Base-by-base conservation (phyloP, 2,113 vertebrate species). In the Acanthochromis polyacanthus region DNA sequence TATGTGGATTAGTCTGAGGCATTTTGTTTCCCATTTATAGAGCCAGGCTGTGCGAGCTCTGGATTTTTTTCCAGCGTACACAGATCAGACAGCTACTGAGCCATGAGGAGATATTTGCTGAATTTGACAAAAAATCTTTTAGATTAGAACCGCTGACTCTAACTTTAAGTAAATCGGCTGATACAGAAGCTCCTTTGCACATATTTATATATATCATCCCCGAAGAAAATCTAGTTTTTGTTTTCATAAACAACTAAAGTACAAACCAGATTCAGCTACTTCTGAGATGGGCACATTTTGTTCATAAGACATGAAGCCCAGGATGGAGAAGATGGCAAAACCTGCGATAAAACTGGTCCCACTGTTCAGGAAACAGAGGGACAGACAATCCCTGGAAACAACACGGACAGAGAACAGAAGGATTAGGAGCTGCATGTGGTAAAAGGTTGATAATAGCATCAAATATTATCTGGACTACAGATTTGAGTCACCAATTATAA, bases 301-400 rank as follows among this genome's bases (percentile, higher is more conserved):
- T 78, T 99, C 98, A 30, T 92, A 92, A 0, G 98, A 96, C 98
- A 99, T 99, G 85, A 99, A 99, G 53, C 98, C 98, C 92, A 99
- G 93, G 88, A 99, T 97, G 71, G 98, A 99, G 91, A 99, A 99
- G 90, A 99, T 99, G 66, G 98, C 98, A 75, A 99, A 98, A 14
- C 98, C 98, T 0, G 98, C 98, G 25, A 99, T 73, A 0, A 99
- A 99, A 87, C 98, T 99, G 70, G 98, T 99, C 10, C 96, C 96
- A 0, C 98, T 98, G 93, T 99, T 99, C 74, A 99, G 95, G 88
- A 98, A 96, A 89, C 98, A 99, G 48, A 99, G 95, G 3, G 95
- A 96, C 12, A 99, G 53, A 38, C 96, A 98, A 83, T 99, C 98
- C 93, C 98, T 99, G 89, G 65, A 52, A 67, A 63, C 0, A 52